Base-by-base conservation (phyloP, 1,140 invertebrate genomes). In the Linepithema humile region DNA sequence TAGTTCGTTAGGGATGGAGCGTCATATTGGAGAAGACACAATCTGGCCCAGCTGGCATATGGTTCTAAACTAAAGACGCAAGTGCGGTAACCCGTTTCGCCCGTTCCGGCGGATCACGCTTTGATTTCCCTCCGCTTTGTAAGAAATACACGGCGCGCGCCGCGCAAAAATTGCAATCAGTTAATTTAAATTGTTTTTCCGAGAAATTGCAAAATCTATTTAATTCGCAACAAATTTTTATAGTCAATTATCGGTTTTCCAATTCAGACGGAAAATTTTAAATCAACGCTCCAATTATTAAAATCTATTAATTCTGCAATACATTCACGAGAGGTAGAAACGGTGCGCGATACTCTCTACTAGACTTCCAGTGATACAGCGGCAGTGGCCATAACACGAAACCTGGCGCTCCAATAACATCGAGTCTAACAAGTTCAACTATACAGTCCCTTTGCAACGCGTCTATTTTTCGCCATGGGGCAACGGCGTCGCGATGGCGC, bases 1-100 rank as follows among this genome's bases (percentile, higher is more conserved):
- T 87, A 59, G 82, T 88, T 84, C 82, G 73, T 82, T 87, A 88
- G 50, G 57, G 50, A 38, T 35, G 62, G 53, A 72, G 26, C 20
- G 43, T 50, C 12, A 55, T 65, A 67, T 73, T 40, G 74, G 26
- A 59, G 85, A 78, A 74, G 82, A 87, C 74, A 40, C 60, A 70
- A 57, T 69, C 48, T 69, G 67, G 17, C 60, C 50, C 7, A 20
- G 38, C 64, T 20, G 26, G 35, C 72, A 77, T 57, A 57, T 7
- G 40, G 17, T 59, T 55, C 38, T 40, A 38, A 77, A 75, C 23
- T 26, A 5, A 83, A 50, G 29, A 26, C 55, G 10, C 2, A 72
- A 57, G 35, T 70, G 10, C 10, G n/a, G 23, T 60, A 40, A 74
- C 4, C 32, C 38, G 15, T 23, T 15, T 43, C 40, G 43, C 10